phyloP scores from a whole-genome alignment of 2,797 vertebrate genomes.

The Coranthus polyacanthus region DNA sequence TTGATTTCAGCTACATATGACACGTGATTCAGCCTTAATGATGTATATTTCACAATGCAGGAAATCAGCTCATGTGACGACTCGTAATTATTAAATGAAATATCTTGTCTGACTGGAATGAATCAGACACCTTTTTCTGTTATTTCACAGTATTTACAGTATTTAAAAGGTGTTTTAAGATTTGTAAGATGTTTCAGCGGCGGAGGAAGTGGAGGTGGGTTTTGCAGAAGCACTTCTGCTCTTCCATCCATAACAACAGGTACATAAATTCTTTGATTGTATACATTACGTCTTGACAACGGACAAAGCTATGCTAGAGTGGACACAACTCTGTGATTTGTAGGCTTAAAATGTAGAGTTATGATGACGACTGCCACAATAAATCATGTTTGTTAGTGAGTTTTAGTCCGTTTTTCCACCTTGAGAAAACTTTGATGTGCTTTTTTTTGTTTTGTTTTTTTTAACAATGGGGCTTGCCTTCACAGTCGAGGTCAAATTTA shows the following conservation, averaged over 20 bases:
- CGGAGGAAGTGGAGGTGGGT: slow-evolving; percentile 4
- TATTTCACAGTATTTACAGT: background rate
- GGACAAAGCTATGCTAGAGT: background rate
- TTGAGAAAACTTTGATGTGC: slow-evolving; percentile 3
- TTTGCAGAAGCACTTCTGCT: background rate
- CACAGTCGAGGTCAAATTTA: slow-evolving; percentile 20
- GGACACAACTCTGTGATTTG: background rate
- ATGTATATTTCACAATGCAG: slow-evolving; percentile 40
- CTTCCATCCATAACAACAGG: background rate
- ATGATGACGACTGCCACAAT: background rate
- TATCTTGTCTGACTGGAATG: background rate
- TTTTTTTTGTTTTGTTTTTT: background rate
- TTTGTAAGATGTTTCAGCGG: slow-evolving; percentile 4
- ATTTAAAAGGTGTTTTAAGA: slow-evolving; percentile 17
- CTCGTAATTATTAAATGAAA: slow-evolving; percentile 20
- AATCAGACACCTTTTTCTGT: slow-evolving; percentile 16
- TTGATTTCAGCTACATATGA: slow-evolving; percentile 42
- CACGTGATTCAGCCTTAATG: slow-evolving; percentile 23
- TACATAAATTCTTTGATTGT: slow-evolving; percentile 10
- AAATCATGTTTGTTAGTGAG: slow-evolving; percentile 6
- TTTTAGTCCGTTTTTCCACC: slow-evolving; percentile 9
- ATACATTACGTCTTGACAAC: background rate
- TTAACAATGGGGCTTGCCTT: slow-evolving; percentile 25
- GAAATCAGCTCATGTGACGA: slow-evolving; percentile 47
- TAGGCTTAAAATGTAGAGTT: background rate